Evolutionary conservation across 2,113 vertebrate genomes (phyloP), one percentile per base, ranked within the genome.

Genomic region (Xiphias gladius): DNA sequence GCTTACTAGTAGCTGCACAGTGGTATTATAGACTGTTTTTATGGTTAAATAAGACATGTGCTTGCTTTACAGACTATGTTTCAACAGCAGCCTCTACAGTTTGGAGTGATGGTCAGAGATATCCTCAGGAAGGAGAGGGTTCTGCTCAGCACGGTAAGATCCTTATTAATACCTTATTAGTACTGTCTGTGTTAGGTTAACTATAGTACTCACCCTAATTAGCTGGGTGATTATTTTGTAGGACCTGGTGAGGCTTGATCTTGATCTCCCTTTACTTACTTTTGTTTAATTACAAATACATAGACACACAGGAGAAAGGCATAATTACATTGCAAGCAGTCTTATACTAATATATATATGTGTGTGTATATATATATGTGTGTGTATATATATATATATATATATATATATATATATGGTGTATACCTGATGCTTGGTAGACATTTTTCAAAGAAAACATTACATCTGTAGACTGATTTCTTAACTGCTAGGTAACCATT

Each of bases 101-200:
- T 95, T 76, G 94, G 82, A 37, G 85, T 94, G 64, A 92, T 92
- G 70, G 91, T 96, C 72, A 88, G 89, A n/a, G 92, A 96, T 24
- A 90, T 94, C 54, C 93, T 96, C 41, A 89, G 89, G 65, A 90
- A 91, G 84, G 95, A 96, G 73, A 91, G 91, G 59, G 69, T 0
- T 17, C 77, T 95, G 28, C 90, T 96, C 20, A 8, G 1, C 24
- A 64, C 80, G 32, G 95, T 95, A 89, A 91, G 80, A 52, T 19
- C 10, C 9, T 52, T 68, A 52, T 54, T 16, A 35, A 39, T 11
- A 58, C n/a, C n/a, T n/a, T n/a, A n/a, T n/a, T n/a, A 14, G 54
- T 16, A 59, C 39, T 19, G 1, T 17, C 20, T 16, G 16, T 55
- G 41, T 57, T 4, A 11, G n/a, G 66, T 22, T 30, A 68, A 55